phyloP scores from a whole-genome alignment of 2,113 vertebrate genomes.

The Phocoena sinus region DNA sequence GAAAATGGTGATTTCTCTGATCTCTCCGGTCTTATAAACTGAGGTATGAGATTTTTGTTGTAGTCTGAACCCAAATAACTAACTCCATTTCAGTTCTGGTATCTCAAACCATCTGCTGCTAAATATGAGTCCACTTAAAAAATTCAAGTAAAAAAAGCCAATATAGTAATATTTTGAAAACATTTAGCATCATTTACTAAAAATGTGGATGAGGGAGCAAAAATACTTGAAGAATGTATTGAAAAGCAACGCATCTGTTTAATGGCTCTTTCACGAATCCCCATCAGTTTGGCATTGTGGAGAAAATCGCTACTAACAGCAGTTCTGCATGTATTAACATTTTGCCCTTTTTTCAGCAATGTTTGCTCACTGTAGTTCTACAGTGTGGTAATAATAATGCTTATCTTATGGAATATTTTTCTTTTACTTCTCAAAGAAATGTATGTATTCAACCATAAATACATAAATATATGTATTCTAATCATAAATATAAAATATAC shows the following conservation, averaged over 20 bases:
- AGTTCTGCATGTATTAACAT: slow-evolving; percentile 74
- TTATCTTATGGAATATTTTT: slow-evolving; percentile 57
- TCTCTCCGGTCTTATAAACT: slow-evolving; percentile 46
- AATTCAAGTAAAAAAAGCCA: slow-evolving; percentile 78
- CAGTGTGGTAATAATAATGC: slow-evolving; percentile 68
- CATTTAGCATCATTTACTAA: slow-evolving; percentile 76
- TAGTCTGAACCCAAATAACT: slow-evolving; percentile 74
- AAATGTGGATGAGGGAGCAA: slow-evolving; percentile 75
- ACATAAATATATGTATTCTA: slow-evolving; percentile 37
- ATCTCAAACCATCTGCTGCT: slow-evolving; percentile 74
- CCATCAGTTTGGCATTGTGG: slow-evolving; percentile 73
- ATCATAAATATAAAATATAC: slow-evolving; percentile 26
- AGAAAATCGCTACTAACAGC: slow-evolving; percentile 73
- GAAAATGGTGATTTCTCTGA: slow-evolving; percentile 49
- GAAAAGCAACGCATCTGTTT: slow-evolving; percentile 76
- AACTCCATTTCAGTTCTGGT: slow-evolving; percentile 74
- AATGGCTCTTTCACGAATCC: slow-evolving; percentile 73
- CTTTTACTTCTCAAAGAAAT: slow-evolving; percentile 66
- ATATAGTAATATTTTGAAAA: slow-evolving; percentile 78
- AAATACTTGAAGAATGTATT: slow-evolving; percentile 74
- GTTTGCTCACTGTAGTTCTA: slow-evolving; percentile 65
- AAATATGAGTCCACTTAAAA: slow-evolving; percentile 80
- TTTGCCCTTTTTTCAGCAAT: slow-evolving; percentile 71
- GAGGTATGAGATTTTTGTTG: slow-evolving; percentile 61
- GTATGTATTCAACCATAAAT: slow-evolving; percentile 26